Conservation (phyloP, 1,140 invertebrate genomes). For the Drosophila subobscura region DNA sequence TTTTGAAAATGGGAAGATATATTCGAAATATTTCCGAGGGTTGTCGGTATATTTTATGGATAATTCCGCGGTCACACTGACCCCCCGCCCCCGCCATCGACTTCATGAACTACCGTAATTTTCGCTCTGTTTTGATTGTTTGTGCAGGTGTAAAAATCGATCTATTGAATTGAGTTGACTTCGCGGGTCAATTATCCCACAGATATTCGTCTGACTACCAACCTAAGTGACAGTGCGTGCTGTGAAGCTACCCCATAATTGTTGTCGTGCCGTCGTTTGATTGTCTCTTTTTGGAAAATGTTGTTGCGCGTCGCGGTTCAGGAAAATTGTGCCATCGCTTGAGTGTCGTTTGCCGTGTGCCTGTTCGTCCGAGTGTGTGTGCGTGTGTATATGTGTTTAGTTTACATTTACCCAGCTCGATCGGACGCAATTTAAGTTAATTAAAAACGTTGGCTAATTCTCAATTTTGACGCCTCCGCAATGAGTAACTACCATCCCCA, state of each 20-base stretch:
- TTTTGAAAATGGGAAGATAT: too few relatives aligned
- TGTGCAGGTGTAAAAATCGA: constrained; percentile 58
- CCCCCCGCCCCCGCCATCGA: background rate
- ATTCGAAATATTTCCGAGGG: too few relatives aligned
- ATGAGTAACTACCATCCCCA: constrained; percentile 82
- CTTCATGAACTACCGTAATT: constrained; percentile 18
- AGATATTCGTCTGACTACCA: too few relatives aligned
- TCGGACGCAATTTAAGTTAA: constrained; percentile 73
- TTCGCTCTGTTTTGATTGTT: constrained; percentile 52
- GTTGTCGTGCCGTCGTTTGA: constrained; percentile 21
- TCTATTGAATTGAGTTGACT: constrained; percentile 37
- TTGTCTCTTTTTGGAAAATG: constrained; percentile 57
- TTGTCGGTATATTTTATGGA: too few relatives aligned
- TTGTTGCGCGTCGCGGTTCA: constrained; percentile 43
- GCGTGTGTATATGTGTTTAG: constrained; percentile 60
- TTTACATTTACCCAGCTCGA: constrained; percentile 55
- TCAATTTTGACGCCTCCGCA: constrained; percentile 42
- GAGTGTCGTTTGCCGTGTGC: constrained; percentile 33
- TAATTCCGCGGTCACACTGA: constrained; percentile 2
- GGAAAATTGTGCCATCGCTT: constrained; percentile 69
- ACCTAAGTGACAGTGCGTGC: background rate
- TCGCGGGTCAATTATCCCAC: background rate
- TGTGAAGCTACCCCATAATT: constrained; percentile 26
- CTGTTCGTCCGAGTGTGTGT: constrained; percentile 20
- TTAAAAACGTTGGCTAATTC: constrained; percentile 72